phyloP scores from a whole-genome alignment of 2,888 invertebrate genomes.

The Caenorhabditis sp. region DNA sequence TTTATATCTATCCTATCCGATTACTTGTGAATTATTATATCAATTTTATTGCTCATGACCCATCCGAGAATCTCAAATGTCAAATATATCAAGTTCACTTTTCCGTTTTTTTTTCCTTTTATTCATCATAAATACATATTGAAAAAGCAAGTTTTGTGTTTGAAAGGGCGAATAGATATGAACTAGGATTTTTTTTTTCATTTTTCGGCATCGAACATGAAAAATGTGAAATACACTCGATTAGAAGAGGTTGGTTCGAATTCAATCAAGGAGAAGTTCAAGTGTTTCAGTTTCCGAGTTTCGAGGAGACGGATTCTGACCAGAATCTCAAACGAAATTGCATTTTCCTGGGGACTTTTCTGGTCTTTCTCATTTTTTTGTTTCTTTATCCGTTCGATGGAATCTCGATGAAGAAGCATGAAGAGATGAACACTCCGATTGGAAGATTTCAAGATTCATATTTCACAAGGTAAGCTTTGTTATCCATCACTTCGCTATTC shows the following conservation, averaged over 20 bases:
- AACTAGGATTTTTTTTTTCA: too few species aligned
- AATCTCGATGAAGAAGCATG: background rate
- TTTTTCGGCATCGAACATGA: too few species aligned
- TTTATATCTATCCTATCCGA: background rate
- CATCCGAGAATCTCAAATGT: too few species aligned
- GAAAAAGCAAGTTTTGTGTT: too few species aligned
- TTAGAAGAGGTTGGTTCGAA: background rate
- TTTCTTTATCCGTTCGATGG: background rate
- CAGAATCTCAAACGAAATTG: too few species aligned
- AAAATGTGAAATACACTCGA: constrained; percentile 1
- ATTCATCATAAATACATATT: too few species aligned
- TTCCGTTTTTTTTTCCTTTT: too few species aligned
- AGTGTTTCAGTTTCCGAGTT: too few species aligned
- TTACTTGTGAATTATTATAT: constrained; percentile 13
- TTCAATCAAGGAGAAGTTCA: too few species aligned
- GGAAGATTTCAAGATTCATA: constrained; percentile 33
- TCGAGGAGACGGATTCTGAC: too few species aligned
- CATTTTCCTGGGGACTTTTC: background rate
- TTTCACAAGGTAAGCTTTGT: constrained; percentile 38
- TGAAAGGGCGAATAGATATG: background rate
- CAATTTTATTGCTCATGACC: background rate
- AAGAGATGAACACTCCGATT: background rate
- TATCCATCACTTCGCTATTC: too few species aligned
- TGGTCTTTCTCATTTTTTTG: background rate
- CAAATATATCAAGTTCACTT: too few species aligned